These are phyloP conservation scores for Dynastes tityus DNA, from an alignment of 2,888 invertebrate species.

Conservation along the genomic window DNA sequence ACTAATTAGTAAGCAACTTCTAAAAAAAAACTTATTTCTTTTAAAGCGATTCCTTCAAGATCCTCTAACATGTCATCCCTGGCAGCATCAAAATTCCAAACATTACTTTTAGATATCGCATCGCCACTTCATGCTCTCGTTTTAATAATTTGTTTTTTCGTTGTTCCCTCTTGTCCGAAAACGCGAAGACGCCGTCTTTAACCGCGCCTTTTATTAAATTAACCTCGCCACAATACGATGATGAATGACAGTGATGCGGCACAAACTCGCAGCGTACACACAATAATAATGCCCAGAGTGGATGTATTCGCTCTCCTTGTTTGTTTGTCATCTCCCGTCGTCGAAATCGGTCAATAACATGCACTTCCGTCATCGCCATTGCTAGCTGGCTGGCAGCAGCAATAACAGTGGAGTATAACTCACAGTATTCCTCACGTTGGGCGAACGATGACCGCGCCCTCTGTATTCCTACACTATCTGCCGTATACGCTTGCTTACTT, in stretches of 20 bases:
- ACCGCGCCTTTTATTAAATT: too few relatives aligned
- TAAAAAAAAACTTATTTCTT: too few relatives aligned
- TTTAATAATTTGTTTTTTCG: too few relatives aligned
- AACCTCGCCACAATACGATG: background rate
- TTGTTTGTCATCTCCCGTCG: conserved; percentile 1
- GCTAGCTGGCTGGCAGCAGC: background rate
- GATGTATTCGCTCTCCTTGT: background rate
- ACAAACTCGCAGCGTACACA: background rate
- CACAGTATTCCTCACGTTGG: background rate
- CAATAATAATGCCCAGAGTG: background rate
- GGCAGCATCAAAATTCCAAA: too few relatives aligned
- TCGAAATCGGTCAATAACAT: conserved; percentile 37
- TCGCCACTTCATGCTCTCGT: too few relatives aligned
- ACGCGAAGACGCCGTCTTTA: too few relatives aligned
- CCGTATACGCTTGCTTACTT: background rate
- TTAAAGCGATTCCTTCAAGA: too few relatives aligned
- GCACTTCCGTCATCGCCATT: conserved; percentile 34
- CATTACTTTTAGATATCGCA: too few relatives aligned
- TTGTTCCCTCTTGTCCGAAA: too few relatives aligned
- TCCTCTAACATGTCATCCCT: too few relatives aligned
- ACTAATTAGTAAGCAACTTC: too few relatives aligned
- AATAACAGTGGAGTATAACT: too few relatives aligned
- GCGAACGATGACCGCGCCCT: conserved; percentile 39
- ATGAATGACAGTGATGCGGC: background rate
- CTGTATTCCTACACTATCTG: background rate